These are phyloP conservation scores for Hiodon alosoides DNA, from an alignment of 2,113 vertebrate species.

Conservation along the genomic window DNA sequence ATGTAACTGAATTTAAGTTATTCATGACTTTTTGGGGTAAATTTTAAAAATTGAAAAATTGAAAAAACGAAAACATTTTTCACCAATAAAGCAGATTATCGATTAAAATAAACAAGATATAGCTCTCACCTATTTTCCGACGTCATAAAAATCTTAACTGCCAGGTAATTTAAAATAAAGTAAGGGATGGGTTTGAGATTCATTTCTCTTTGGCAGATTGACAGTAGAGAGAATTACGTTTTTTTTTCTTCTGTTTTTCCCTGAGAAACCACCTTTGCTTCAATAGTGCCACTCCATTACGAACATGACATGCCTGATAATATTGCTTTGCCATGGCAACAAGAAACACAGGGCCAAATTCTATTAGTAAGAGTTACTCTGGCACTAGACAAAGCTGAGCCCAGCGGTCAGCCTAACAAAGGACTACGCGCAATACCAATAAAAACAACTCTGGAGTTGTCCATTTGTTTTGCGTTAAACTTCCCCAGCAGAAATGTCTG, in stretches of 20 bases:
- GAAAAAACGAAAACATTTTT: too few relatives aligned
- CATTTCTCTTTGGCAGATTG: slow-evolving; percentile 74
- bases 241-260: neutral
- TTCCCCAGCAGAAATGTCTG: neutral
- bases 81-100: too few relatives aligned
- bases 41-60: too few relatives aligned
- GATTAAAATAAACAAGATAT: too few relatives aligned
- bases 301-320: slow-evolving; percentile 81
- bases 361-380: slow-evolving; percentile 62
- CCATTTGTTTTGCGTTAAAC: slow-evolving; percentile 15
- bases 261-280: slow-evolving; percentile 63
- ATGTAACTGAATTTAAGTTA: too few relatives aligned
- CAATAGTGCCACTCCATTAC: slow-evolving; percentile 58
- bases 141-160: too few relatives aligned
- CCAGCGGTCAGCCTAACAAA: slow-evolving; percentile 17
- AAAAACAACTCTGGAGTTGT: slow-evolving; percentile 22
- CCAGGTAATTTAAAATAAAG: too few relatives aligned
- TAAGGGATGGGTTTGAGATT: slow-evolving; percentile 29
- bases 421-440: slow-evolving; percentile 9
- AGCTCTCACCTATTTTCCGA: too few relatives aligned
- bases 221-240: slow-evolving; percentile 66
- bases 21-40: too few relatives aligned
- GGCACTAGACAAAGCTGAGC: slow-evolving; percentile 72
- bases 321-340: slow-evolving; percentile 78
- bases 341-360: slow-evolving; percentile 77